These are phyloP conservation scores for Centrocercus urophasianus DNA, from an alignment of 2,113 vertebrate genomes.

Conservation along the genomic window DNA sequence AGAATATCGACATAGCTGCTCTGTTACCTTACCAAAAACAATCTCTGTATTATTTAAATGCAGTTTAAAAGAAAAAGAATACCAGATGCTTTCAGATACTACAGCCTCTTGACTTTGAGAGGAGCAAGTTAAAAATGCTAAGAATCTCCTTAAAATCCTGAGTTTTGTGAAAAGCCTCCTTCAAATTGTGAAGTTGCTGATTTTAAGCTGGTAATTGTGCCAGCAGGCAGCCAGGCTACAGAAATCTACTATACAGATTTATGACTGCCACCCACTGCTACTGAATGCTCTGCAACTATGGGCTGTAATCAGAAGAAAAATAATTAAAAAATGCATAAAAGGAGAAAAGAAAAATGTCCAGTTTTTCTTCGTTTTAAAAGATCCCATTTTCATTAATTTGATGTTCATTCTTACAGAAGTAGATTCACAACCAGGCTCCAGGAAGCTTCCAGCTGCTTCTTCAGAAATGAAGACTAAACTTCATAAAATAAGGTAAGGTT, in stretches of 20 bases:
- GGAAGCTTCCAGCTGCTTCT: neutral
- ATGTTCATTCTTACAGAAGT: neutral
- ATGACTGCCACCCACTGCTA: constrained; percentile 1
- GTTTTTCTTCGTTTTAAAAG: neutral
- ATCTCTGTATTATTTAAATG: neutral
- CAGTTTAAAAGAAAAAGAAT: neutral
- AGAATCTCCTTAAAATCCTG: neutral
- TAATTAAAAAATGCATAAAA: neutral
- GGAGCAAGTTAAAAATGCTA: neutral
- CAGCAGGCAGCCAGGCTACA: neutral
- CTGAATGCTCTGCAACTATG: neutral
- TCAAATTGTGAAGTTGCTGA: constrained; percentile 7
- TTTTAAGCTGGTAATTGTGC: constrained; percentile 39
- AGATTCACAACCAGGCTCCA: neutral
- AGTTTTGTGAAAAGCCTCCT: neutral
- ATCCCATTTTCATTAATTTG: neutral
- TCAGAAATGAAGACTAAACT: neutral
- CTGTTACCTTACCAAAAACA: neutral
- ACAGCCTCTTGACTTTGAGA: neutral
- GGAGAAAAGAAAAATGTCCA: neutral
- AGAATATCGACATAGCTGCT: neutral
- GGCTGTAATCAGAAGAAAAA: neutral
- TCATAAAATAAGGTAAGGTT: neutral
- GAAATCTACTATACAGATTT: constrained; percentile 29
- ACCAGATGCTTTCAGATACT: neutral